phyloP scores from a whole-genome alignment of 2,888 invertebrate genomes.

The Neoascia interrupta region DNA sequence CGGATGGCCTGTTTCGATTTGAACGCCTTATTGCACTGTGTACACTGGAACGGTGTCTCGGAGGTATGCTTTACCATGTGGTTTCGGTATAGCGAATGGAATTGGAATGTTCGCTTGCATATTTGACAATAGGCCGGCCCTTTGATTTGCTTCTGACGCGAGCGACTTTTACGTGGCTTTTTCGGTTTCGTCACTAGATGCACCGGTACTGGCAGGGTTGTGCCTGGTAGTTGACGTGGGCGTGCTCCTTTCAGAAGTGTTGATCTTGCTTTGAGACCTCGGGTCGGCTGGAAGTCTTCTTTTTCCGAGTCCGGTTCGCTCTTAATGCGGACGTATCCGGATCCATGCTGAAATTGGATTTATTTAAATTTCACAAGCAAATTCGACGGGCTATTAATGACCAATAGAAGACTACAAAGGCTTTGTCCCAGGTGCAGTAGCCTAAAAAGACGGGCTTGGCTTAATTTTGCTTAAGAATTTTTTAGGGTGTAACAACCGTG shows the following conservation, averaged over 20 bases:
- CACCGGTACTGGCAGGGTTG: background rate
- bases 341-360: slow-evolving; percentile 32
- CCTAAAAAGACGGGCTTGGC: too few relatives aligned
- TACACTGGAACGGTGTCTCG: slow-evolving; percentile 73
- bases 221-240: too few relatives aligned
- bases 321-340: slow-evolving; percentile 12
- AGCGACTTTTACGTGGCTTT: slow-evolving; percentile 27
- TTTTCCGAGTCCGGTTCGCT: slow-evolving; percentile 32
- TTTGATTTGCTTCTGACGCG: slow-evolving; percentile 71
- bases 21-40: slow-evolving; percentile 72
- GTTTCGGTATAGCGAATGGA: slow-evolving; percentile 73
- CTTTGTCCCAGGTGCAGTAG: too few relatives aligned
- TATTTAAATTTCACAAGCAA: too few relatives aligned
- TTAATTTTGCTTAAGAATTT: too few relatives aligned
- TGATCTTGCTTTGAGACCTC: background rate
- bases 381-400: too few relatives aligned
- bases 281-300: background rate
- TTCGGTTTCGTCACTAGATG: background rate
- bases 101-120: slow-evolving; percentile 73
- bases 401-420: too few relatives aligned
- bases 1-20: slow-evolving; percentile 74
- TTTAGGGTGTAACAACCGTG: too few relatives aligned
- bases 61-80: slow-evolving; percentile 74
- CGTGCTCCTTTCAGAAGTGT: background rate
- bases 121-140: slow-evolving; percentile 72